A percentile compares a stretch with the other conserved stretches of the same genome.
Evolutionary conservation across 2,888 invertebrate species (phyloP).

Genomic region (Campopleginae sp.): DNA sequence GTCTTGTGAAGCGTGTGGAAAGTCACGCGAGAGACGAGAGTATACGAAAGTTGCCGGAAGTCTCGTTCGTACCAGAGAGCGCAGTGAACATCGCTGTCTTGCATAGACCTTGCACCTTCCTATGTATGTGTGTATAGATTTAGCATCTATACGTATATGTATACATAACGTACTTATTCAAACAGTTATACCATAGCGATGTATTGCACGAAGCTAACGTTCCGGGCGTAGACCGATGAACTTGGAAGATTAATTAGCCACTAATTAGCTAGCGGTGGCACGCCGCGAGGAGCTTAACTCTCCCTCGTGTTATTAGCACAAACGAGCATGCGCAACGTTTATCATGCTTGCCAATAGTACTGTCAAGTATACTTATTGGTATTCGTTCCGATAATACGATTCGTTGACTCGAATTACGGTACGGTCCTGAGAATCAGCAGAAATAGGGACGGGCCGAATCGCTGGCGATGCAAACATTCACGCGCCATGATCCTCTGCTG

Average conservation of each 20-base stretch:
- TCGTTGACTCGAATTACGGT: background rate
- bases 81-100: conserved; percentile 34
- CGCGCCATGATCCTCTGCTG: background rate
- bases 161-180: conserved; percentile 1
- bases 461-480: background rate
- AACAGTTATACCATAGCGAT: conserved; percentile 27
- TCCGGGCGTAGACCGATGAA: conserved; percentile 63
- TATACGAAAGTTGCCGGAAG: conserved; percentile 65
- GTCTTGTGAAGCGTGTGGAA: conserved; percentile 58
- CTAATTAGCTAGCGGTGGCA: conserved; percentile 69
- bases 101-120: background rate
- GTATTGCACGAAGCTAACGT: conserved; percentile 35
- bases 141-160: background rate
- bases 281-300: conserved; percentile 41
- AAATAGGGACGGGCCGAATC: background rate
- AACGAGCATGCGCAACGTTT: conserved; percentile 33
- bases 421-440: background rate
- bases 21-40: conserved; percentile 63
- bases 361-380: conserved; percentile 7
- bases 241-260: conserved; percentile 69
- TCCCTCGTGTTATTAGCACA: conserved; percentile 60
- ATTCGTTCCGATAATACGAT: background rate
- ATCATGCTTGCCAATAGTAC: conserved; percentile 43
- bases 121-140: background rate
- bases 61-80: conserved; percentile 43